Percentiles rank a stretch among this genome's conserved stretches.
Conservation (phyloP, 2,113 vertebrate species). For the Megalops atlanticus region DNA sequence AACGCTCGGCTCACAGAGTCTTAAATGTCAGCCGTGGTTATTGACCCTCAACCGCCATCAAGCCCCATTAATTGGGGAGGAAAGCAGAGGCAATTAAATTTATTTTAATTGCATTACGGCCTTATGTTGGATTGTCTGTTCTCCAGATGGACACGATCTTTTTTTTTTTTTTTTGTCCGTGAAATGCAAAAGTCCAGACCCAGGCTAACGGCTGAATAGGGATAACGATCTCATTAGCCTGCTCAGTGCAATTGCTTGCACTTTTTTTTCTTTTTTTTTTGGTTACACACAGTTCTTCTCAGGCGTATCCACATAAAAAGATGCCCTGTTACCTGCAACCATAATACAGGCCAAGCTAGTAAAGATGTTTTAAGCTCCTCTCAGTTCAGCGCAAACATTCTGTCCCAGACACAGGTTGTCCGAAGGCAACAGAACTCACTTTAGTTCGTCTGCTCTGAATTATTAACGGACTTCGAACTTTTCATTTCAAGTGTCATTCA, state of each 20-base stretch:
- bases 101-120: slow-evolving; percentile 18
- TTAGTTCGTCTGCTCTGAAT: neutral
- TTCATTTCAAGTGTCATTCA: neutral
- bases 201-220: slow-evolving; percentile 5
- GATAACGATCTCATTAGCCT: neutral
- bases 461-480: neutral
- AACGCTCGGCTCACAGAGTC: neutral
- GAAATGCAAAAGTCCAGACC: neutral
- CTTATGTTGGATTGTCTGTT: slow-evolving; percentile 6
- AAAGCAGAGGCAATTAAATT: slow-evolving; percentile 22
- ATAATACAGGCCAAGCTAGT: neutral
- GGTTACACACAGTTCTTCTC: neutral
- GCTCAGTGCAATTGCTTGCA: neutral
- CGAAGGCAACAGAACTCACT: neutral
- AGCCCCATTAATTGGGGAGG: slow-evolving; percentile 8
- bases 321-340: neutral
- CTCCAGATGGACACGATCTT: slow-evolving; percentile 5
- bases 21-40: slow-evolving; percentile 24
- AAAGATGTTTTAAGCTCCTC: neutral
- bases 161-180: neutral
- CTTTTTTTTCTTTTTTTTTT: neutral
- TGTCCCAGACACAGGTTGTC: neutral
- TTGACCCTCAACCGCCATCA: slow-evolving; percentile 19
- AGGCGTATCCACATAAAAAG: neutral
- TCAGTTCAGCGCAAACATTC: neutral